Base-by-base conservation (phyloP, 1,140 invertebrate species). In the Amyelois transitella region DNA sequence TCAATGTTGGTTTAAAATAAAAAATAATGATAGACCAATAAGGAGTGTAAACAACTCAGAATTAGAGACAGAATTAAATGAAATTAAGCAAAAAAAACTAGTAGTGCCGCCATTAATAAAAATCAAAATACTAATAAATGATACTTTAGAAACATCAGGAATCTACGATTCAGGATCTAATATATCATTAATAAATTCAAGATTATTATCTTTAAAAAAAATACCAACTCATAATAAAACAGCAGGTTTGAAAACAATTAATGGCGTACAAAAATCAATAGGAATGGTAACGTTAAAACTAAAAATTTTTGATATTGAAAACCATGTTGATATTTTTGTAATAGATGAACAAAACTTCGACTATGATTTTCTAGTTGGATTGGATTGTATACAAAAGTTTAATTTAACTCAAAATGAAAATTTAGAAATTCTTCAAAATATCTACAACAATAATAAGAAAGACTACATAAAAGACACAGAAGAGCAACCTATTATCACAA, bases 1-100 rank as follows among this genome's bases (percentile, higher is more conserved):
- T 43, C 54, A 49, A 43, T 77, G 72, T 21, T 74, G 66, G 63
- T 69, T 66, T 32, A 72, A 58, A 56, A 43, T 60, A 7, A 64
- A 51, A 50, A 38, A 62, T n/a, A 50, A 60, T 48, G 8, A 61
- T 32, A 38, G 12, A 28, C 51, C 50, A 14, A 71, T 22, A 24
- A 58, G 24, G 58, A 53, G 22, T 38, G 64, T 72, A 44, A 70
- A 76, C n/a, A n/a, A n/a, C n/a, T n/a, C n/a, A n/a, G n/a, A n/a
- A n/a, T n/a, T n/a, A n/a, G 72, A 74, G 53, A 60, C 66, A 19
- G 66, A 60, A 25, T 18, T 74, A 49, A 69, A 77, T 54, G n/a
- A n/a, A n/a, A 53, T 69, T 32, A 64, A 71, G 45, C 38, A n/a
- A 22, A 63, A 64, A 64, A 67, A 71, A 69, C 62, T 43, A 53